Conservation (phyloP, 1,140 invertebrate genomes). For the Halesus radiatus region DNA sequence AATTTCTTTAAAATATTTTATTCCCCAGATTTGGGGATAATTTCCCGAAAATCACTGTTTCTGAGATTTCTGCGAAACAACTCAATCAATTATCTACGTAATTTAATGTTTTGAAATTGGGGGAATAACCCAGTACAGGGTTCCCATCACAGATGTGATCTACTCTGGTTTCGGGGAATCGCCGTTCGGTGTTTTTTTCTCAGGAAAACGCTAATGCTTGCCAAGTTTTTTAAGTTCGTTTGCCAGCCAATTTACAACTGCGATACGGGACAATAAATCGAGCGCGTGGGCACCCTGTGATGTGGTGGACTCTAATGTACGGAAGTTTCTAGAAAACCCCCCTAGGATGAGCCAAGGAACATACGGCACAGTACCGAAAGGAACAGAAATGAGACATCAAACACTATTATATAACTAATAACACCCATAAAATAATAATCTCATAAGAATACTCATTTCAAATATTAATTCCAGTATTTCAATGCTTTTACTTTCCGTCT, state of each 20-base stretch:
- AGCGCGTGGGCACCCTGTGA: slow-evolving; percentile 11
- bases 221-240: not conserved
- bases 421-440: no score
- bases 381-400: no score
- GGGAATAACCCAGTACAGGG: slow-evolving; percentile 12
- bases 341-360: not conserved
- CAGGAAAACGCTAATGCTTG: not conserved
- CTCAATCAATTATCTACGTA: no score
- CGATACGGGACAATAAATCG: not conserved
- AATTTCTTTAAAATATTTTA: no score
- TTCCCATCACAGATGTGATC: not conserved
- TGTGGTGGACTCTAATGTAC: not conserved
- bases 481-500: no score
- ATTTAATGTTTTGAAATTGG: not conserved
- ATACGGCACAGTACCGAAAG: not conserved
- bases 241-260: not conserved
- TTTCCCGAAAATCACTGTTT: no score
- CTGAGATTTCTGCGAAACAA: no score
- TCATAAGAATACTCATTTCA: no score
- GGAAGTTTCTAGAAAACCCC: not conserved
- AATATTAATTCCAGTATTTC: no score
- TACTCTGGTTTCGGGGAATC: slow-evolving; percentile 7
- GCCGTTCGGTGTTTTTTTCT: slow-evolving; percentile 2
- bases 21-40: no score
- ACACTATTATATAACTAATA: no score